phyloP scores from a whole-genome alignment of 2,797 vertebrate species.

The Myotis vivesi region DNA sequence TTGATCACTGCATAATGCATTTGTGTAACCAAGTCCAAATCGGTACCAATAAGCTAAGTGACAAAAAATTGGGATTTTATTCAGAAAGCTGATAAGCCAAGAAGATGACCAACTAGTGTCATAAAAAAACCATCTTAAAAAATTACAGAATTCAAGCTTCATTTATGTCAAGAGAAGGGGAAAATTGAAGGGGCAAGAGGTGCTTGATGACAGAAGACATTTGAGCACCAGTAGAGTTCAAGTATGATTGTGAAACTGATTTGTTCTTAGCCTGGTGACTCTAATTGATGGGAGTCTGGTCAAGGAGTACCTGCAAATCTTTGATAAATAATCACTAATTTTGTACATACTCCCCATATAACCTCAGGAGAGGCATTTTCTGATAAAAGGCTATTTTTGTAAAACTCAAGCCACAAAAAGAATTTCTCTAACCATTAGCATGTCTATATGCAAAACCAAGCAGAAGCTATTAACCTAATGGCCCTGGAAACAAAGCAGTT shows the following conservation, averaged over 20 bases:
- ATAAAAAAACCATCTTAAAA: not conserved
- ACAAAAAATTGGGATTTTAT: not conserved
- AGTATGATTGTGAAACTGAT: not conserved
- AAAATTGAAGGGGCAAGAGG: not conserved
- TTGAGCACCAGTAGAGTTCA: not conserved
- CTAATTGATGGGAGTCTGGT: not conserved
- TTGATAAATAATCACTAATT: not conserved
- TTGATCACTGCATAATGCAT: not conserved
- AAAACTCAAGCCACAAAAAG: not conserved
- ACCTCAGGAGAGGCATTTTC: not conserved
- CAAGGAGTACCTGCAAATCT: not conserved
- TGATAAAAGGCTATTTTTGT: not conserved
- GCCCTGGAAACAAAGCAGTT: not conserved
- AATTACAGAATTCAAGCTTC: not conserved
- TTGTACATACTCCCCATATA: not conserved
- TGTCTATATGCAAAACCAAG: not conserved
- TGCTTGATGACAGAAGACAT: not conserved
- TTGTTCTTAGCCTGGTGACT: not conserved
- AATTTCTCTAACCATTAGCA: not conserved
- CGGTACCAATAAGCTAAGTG: not conserved
- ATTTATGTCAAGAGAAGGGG: not conserved
- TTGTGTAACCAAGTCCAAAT: not conserved
- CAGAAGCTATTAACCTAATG: not conserved
- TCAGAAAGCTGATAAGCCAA: not conserved
- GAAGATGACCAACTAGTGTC: not conserved